Conservation (phyloP, 2,797 vertebrate species). For the Sebastes ruberrimus region DNA sequence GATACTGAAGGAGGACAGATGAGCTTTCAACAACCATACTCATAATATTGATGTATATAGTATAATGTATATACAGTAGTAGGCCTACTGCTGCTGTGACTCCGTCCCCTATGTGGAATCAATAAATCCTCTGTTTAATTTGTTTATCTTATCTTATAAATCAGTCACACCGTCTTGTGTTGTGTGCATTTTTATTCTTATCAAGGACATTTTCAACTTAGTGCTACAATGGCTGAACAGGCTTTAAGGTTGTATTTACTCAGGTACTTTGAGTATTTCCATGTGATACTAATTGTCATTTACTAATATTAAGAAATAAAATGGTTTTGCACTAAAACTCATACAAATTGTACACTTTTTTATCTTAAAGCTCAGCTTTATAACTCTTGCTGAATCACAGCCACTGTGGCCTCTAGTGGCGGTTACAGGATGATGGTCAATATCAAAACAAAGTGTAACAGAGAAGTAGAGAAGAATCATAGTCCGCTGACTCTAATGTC, state of each 20-base stretch:
- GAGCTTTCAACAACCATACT: not conserved
- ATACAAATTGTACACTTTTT: not conserved
- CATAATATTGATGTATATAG: not conserved
- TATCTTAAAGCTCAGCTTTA: not conserved
- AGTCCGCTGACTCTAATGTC: not conserved
- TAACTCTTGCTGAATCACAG: not conserved
- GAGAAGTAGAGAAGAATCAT: not conserved
- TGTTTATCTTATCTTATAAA: not conserved
- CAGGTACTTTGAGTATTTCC: not conserved
- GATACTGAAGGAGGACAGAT: not conserved
- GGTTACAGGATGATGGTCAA: not conserved
- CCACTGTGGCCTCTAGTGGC: constrained; percentile 5
- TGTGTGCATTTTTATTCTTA: not conserved
- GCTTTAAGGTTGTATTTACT: not conserved
- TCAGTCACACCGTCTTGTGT: not conserved
- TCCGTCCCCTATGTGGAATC: not conserved
- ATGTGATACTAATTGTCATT: not conserved
- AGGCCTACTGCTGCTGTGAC: not conserved
- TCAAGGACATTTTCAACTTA: not conserved
- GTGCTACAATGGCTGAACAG: not conserved
- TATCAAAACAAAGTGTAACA: not conserved
- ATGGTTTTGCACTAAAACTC: not conserved
- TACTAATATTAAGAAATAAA: not conserved
- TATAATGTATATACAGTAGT: not conserved
- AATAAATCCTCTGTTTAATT: not conserved